Evolutionary conservation across 2,113 vertebrate species (phyloP).

Genomic region (Pongo pygmaeus): DNA sequence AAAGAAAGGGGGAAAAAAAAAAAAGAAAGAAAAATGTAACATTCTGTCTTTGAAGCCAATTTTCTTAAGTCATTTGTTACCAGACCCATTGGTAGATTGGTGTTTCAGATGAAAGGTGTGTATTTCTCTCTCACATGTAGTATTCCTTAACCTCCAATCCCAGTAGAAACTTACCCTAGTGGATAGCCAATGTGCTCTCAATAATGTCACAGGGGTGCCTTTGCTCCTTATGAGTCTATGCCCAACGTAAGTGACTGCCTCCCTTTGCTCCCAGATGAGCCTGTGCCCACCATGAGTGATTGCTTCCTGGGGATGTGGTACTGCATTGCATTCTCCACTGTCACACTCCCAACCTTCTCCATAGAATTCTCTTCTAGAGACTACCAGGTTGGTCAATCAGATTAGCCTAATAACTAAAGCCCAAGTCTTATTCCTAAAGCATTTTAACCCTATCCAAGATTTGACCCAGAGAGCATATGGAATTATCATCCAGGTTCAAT

Average conservation of each 20-base stretch:
- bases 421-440: neutral
- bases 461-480: slow-evolving; percentile 6
- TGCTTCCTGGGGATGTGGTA: neutral
- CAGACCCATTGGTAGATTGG: neutral
- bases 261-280: too few relatives aligned
- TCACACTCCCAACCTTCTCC: neutral
- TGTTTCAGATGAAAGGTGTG: neutral
- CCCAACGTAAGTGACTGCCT: neutral
- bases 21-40: neutral
- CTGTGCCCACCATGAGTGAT: rapidly evolving
- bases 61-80: neutral
- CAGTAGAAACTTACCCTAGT: neutral
- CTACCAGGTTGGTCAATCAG: neutral
- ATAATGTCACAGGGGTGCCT: neutral
- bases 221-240: too few relatives aligned
- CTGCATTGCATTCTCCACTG: neutral
- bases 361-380: neutral
- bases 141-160: neutral
- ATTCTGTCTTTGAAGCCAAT: neutral
- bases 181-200: neutral
- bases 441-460: neutral
- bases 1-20: too few relatives aligned
- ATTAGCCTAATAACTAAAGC: neutral
- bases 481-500: neutral
- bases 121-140: neutral